Percentiles rank a stretch among this genome's conserved stretches.
Evolutionary conservation across 1,140 invertebrate species (phyloP).

Genomic region (Cherax destructor): DNA sequence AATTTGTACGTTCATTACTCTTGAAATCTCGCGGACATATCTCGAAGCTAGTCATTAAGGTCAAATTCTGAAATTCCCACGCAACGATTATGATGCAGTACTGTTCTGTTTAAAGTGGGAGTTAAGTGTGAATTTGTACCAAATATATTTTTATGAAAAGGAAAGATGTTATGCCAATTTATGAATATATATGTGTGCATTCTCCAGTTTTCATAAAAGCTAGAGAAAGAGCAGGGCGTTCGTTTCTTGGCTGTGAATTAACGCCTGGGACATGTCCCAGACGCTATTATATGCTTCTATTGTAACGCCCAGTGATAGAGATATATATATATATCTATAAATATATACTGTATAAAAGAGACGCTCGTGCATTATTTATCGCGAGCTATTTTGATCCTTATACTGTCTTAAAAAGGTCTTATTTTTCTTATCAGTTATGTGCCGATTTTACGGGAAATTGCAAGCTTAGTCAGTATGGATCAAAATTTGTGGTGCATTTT

Average conservation of each 20-base stretch:
- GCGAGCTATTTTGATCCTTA: slow-evolving; percentile 23
- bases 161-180: slow-evolving; percentile 49
- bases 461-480: slow-evolving; percentile 9
- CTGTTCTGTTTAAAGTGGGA: background rate
- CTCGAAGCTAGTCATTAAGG: slow-evolving; percentile 64
- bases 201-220: background rate
- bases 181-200: slow-evolving; percentile 40
- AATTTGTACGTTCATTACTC: background rate
- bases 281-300: slow-evolving; percentile 10
- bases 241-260: slow-evolving; percentile 64
- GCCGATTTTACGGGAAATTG: slow-evolving; percentile 18
- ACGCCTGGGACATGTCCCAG: slow-evolving; percentile 37
- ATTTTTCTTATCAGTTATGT: slow-evolving; percentile 55
- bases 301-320: slow-evolving; percentile 4
- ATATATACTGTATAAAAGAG: slow-evolving; percentile 1
- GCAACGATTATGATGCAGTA: background rate
- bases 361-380: slow-evolving; percentile 15
- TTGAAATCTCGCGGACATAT: slow-evolving; percentile 38
- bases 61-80: slow-evolving; percentile 24
- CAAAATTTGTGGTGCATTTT: slow-evolving; percentile 22
- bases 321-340: too few species aligned
- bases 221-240: slow-evolving; percentile 23
- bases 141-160: slow-evolving; percentile 44
- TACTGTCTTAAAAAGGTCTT: slow-evolving; percentile 17
- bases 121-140: slow-evolving; percentile 1